Evolutionary conservation across 1,140 invertebrate genomes (phyloP), one percentile per base, ranked within the genome.

Genomic region (Brachionus asplanchnoidis): DNA sequence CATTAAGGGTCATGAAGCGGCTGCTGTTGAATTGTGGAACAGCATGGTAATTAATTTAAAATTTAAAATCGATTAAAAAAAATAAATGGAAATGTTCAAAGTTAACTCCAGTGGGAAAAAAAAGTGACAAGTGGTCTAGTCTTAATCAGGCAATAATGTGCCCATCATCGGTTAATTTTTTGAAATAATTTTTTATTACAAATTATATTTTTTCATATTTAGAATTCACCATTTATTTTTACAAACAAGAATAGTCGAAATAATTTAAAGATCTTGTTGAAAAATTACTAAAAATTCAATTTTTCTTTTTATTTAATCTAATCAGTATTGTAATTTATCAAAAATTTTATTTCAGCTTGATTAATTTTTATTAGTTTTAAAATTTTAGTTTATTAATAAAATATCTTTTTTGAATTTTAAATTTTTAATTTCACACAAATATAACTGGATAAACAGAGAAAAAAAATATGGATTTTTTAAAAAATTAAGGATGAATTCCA

Each of bases 11-110:
- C 82, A 84, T 32, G 42, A 84, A 73, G 68, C 68, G 8, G 82
- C 82, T 36, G 82, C 82, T 23, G 17, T 68, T 36, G 82, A 84
- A 32, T 36, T 84, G 2, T 84, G 82, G 82, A 84, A 84, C 20
- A 70, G 32, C 17, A 70, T 84, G 82, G 82, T 70, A 70, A 36
- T 36, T 36, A 36, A 6, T 36, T 36, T 7, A 11, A 32, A 40
- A 32, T n/a, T 70, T 32, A 12, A 14, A 70, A 28, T 40, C n/a
- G n/a, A 14, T 32, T 32, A 8, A 20, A 66, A 17, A 26, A 26
- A 3, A 12, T n/a, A 32, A 70, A 32, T 70, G 3, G 1, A 32
- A 68, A 28, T 28, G 9, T 73, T 40, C 17, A 40, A n/a, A 73
- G 68, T 42, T 73, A 23, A 73, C 68, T 17, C 68, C 68, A 42